phyloP scores from a whole-genome alignment of 1,140 invertebrate genomes.

The Pantala flavescens region DNA sequence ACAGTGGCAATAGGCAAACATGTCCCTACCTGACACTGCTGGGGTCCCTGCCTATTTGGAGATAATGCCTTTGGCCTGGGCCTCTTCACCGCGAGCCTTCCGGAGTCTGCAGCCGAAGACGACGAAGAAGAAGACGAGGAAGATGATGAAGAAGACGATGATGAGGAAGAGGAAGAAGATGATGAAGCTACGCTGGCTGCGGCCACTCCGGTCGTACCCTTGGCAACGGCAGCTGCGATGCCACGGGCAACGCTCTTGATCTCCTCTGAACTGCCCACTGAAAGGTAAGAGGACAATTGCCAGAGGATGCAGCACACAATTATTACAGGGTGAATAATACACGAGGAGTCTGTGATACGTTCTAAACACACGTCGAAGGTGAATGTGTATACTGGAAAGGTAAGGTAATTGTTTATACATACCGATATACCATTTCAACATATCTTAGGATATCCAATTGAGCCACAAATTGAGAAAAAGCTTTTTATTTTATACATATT shows the following conservation, averaged over 20 bases:
- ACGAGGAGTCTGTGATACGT: too few species aligned
- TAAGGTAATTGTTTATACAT: too few species aligned
- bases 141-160: slow-evolving; percentile 1
- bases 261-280: slow-evolving; percentile 11
- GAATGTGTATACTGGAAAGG: too few species aligned
- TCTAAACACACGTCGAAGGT: too few species aligned
- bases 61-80: slow-evolving; percentile 61
- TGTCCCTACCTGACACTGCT: slow-evolving; percentile 64
- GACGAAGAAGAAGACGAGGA: background rate
- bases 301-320: too few species aligned
- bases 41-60: slow-evolving; percentile 65
- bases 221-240: background rate
- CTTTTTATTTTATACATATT: too few species aligned
- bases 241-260: background rate
- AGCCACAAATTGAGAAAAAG: too few species aligned
- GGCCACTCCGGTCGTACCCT: background rate
- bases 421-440: too few species aligned
- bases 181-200: background rate
- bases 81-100: slow-evolving; percentile 48
- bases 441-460: too few species aligned
- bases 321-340: too few species aligned
- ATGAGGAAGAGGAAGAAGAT: background rate
- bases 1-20: too few species aligned
- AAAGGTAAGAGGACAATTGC: background rate
- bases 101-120: slow-evolving; percentile 33